Evolutionary conservation across 2,888 invertebrate species (phyloP).

Genomic region (Tipula vernalis): DNA sequence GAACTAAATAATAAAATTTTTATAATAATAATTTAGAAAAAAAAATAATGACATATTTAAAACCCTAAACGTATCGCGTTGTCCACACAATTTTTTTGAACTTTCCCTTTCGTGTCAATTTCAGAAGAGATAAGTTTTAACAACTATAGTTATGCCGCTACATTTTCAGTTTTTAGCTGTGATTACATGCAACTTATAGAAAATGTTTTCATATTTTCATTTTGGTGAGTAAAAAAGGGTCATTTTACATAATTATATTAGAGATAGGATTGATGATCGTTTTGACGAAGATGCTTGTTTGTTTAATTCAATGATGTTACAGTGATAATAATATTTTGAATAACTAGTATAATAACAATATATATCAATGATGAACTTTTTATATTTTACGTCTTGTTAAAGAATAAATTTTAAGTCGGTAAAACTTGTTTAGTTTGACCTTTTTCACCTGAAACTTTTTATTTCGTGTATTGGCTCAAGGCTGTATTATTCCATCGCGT

Average conservation of each 20-base stretch:
- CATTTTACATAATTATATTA: not conserved
- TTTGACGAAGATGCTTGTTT: not conserved
- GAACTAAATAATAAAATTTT: not conserved
- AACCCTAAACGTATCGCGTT: not conserved
- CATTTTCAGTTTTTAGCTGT: not conserved
- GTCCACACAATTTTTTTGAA: not conserved
- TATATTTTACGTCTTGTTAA: not conserved
- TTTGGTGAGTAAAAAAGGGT: not conserved
- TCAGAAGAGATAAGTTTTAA: not conserved
- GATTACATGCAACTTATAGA: not conserved
- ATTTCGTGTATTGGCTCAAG: not conserved
- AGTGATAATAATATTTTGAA: too few species aligned
- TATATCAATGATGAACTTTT: not conserved
- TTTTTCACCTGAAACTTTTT: not conserved
- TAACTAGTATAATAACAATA: too few species aligned
- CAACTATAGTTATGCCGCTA: not conserved
- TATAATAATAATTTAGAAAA: not conserved
- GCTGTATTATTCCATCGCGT: not conserved
- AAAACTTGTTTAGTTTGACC: conserved; percentile 4
- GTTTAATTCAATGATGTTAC: not conserved
- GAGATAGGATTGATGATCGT: too few species aligned
- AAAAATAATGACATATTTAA: not conserved
- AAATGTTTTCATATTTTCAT: not conserved
- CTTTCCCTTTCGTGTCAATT: not conserved
- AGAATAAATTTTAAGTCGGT: not conserved